Evolutionary conservation across 2,888 invertebrate species (phyloP).

Genomic region (Epistrophe grossulariae): DNA sequence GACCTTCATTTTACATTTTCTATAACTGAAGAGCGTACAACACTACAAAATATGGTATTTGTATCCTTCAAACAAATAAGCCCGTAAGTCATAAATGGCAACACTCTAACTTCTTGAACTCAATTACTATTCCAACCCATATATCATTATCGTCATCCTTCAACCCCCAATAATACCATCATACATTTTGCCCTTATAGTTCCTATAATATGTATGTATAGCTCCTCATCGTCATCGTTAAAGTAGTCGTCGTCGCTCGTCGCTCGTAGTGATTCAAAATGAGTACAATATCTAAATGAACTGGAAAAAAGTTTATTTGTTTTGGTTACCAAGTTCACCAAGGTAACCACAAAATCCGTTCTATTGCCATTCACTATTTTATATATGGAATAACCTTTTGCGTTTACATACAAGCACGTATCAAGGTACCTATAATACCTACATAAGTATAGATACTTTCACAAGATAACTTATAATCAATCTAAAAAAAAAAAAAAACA

Average conservation of each 20-base stretch:
- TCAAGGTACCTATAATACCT: background rate
- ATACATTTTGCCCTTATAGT: background rate
- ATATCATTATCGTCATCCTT: background rate
- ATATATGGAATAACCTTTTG: constrained; percentile 40
- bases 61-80: background rate
- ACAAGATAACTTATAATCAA: constrained; percentile 16
- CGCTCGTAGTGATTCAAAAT: constrained; percentile 41
- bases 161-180: constrained; percentile 18
- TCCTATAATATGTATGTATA: no score
- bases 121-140: constrained; percentile 13
- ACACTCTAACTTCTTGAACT: constrained; percentile 22
- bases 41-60: no score
- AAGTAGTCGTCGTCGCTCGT: no score
- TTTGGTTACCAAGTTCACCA: constrained; percentile 77
- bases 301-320: constrained; percentile 67
- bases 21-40: no score
- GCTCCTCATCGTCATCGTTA: no score
- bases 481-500: background rate
- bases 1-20: background rate
- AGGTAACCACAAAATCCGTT: constrained; percentile 76
- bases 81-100: constrained; percentile 16
- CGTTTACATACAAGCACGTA: constrained; percentile 41
- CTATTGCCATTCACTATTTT: constrained; percentile 51
- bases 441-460: constrained; percentile 8
- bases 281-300: constrained; percentile 34